phyloP scores from a whole-genome alignment of 2,888 invertebrate species.

The Hyalella azteca region DNA sequence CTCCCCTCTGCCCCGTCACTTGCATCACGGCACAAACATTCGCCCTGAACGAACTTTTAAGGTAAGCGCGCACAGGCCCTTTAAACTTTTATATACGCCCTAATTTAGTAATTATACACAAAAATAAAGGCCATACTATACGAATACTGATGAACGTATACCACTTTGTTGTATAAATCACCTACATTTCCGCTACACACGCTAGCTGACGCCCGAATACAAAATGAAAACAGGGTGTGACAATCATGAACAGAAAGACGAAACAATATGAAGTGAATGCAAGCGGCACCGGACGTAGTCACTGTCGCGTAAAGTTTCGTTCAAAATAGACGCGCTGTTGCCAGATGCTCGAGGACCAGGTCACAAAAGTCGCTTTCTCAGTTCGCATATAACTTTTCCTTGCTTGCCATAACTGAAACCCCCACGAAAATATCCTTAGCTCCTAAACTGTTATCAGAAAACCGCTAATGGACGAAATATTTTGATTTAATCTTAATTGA shows the following conservation, averaged over 20 bases:
- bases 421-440: too few relatives aligned
- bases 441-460: too few relatives aligned
- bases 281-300: neutral
- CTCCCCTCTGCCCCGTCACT: conserved; percentile 25
- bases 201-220: neutral
- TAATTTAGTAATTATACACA: neutral
- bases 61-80: neutral
- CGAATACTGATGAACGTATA: too few relatives aligned
- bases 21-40: conserved; percentile 39
- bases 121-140: neutral
- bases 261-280: conserved; percentile 38
- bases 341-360: conserved; percentile 26
- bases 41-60: conserved; percentile 32
- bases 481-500: neutral
- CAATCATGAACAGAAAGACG: neutral
- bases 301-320: conserved; percentile 35
- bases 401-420: conserved; percentile 3
- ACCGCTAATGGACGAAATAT: too few relatives aligned
- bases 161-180: too few relatives aligned
- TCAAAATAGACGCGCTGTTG: conserved; percentile 38
- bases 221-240: neutral
- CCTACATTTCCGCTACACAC: neutral
- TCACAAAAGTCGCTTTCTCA: conserved; percentile 13
- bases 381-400: conserved; percentile 32
- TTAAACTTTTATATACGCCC: neutral